Base-by-base conservation (phyloP, 2,113 vertebrate species). In the Microcebus tavaratra region DNA sequence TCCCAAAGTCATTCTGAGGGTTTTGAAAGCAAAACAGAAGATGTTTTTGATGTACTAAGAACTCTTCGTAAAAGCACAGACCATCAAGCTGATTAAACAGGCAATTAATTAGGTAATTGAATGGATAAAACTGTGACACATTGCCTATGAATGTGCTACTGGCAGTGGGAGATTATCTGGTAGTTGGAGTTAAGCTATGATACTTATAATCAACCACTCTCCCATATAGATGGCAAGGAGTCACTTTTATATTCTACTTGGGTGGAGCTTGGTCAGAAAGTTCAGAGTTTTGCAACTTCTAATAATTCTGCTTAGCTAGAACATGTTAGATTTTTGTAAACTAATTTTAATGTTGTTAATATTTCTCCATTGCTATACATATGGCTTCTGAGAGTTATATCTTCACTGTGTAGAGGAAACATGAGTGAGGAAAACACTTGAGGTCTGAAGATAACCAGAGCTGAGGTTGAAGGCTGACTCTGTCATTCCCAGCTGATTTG, bases 11-110 rank as follows among this genome's bases (percentile, higher is more conserved):
- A 36, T 81, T 84, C 75, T 61, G 61, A 92, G 59, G 42, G 21
- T 39, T 95, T 57, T 90, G 61, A 68, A 87, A 94, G 85, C 75
- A 78, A 91, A 87, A 72, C 3, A 50, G 12, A 88, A 55, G 65
- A 82, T 57, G 70, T 18, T 91, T 81, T 78, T 89, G 39, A 82
- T 83, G 6, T 36, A 11, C 27, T 76, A 29, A 76, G 70, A 84
- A 80, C 23, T 34, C n/a, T 45, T 29, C 48, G 57, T 45, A 83
- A 84, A 78, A 92, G 25, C 34, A 81, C n/a, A 92, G 57, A 53
- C 36, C 36, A 18, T 34, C 13, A 14, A 72, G 39, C 23, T 93
- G 27, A 68, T 78, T 31, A 90, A 67, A 68, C 17, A 76, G 59
- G 61, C 29, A 87, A 59, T 39, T 57, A 48, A 50, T 78, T 65